Evolutionary conservation across 1,140 invertebrate species (phyloP), one percentile per base, ranked within the genome.

Genomic region (Trichomalopsis sarcophagae): DNA sequence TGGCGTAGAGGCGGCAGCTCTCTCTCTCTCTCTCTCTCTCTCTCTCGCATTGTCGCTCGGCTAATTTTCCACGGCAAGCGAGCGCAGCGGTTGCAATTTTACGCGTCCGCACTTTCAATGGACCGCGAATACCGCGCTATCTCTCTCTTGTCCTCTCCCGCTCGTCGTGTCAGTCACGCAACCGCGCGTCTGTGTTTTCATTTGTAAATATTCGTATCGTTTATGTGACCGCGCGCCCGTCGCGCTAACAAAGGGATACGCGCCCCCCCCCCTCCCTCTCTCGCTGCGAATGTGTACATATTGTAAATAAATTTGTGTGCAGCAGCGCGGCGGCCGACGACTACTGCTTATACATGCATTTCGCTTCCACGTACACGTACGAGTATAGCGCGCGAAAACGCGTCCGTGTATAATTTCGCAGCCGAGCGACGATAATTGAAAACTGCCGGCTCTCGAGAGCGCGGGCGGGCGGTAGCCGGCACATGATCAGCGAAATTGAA

Each of bases 11-110:
- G 87, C 86, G 13, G 17, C 36, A 21, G 73, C 69, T 2, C 0
- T 27, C 27, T 27, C 27, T 27, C 27, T 27, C 27, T 27, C 27
- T 27, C 27, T 27, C 27, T 27, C 27, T 27, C 27, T 27, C 27
- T 27, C 27, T 27, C 27, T 27, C 68, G 68, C 30, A 71, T 33
- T 66, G 50, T 66, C 50, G 47, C 55, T 87, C 89, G 89, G 89
- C 90, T 91, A 91, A 92, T 91, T 91, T 91, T 90, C 87, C 87
- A 87, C 88, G 33, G 27, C 27, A 1, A 86, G 86, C 84, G 50
- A 66, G 80, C n/a, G 21, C 80, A 80, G 79, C 66, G n/a, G 74
- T 68, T 68, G 82, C 78, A 36, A 14, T 74, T 80, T 68, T 23
- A 75, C 71, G 82, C 74, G 36, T n/a, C 55, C 62, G 86, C 77